Base-by-base conservation (phyloP, 2,888 invertebrate species). In the Sminthurides aquaticus region DNA sequence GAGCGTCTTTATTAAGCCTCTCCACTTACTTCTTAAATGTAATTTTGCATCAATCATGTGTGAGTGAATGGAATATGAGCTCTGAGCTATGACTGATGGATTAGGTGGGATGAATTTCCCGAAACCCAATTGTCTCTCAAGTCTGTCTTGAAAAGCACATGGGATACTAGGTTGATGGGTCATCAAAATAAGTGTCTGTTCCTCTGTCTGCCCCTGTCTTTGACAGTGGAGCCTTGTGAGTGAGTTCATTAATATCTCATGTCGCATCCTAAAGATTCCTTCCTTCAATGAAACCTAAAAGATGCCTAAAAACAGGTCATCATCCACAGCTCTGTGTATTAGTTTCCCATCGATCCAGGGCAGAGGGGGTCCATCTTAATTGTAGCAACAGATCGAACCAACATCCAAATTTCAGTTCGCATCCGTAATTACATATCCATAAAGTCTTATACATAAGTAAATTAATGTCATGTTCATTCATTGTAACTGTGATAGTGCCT, bases 1-100 rank as follows among this genome's bases (percentile, higher is more conserved):
- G 82, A 81, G 66, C n/a, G 48, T 24, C 57, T 24, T 57, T 18
- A 11, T 54, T 20, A 15, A 11, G 11, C 48, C 48, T n/a, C n/a
- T n/a, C n/a, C 54, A 20, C 54, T 54, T 5, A 5, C 54, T 54
- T 24, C 54, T 5, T 54, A 20, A 24, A 5, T n/a, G 22, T 43
- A 20, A 52, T 5, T 5, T 20, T 52, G 24, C 24, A 20, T n/a
- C 52, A 52, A 52, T 20, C 24, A 20, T 52, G 20, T 11, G 20
- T 52, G n/a, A n/a, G 20, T n/a, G 8, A 20, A 5, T 56, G 24
- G 24, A 56, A 11, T 43, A 58, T 18, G 29, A 25, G 43, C 29
- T 58, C 58, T 24, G 27, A 18, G 22, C 26, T 34, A n/a, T 34
- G 43, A 34, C 43, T 15, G 43, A 11, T 34, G 43, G 43, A 34